A percentile compares a stretch with the other conserved stretches of the same genome.
phyloP scores from a whole-genome alignment of 2,797 vertebrate species.

The Melanotaenia maccullochi region DNA sequence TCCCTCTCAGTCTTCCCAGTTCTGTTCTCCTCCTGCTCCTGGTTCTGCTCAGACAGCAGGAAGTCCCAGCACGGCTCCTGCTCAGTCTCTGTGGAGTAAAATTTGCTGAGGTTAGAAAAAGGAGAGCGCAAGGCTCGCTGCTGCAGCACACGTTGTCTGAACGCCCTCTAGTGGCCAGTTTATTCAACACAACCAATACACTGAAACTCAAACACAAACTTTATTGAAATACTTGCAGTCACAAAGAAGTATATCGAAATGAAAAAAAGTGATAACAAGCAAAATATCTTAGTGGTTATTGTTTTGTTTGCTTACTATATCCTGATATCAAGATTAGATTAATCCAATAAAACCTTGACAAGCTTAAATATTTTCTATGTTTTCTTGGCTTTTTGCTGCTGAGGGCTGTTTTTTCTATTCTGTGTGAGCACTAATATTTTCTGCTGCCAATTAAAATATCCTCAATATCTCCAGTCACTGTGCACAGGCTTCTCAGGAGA shows the following conservation, averaged over 20 bases:
- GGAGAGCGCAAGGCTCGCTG: background rate
- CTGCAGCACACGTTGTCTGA: background rate
- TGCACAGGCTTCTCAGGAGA: background rate
- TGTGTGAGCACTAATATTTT: background rate
- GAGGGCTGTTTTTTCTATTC: background rate
- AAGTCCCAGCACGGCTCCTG: constrained; percentile 92
- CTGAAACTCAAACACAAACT: constrained; percentile 12
- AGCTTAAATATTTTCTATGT: background rate
- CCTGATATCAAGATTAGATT: too few species aligned
- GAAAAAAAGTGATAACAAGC: background rate
- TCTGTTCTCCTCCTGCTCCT: constrained; percentile 85
- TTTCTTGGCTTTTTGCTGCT: background rate
- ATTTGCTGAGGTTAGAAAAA: constrained; percentile 39
- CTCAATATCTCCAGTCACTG: constrained; percentile 1
- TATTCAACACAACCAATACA: background rate
- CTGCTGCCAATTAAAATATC: background rate
- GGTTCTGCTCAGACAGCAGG: constrained; percentile 88
- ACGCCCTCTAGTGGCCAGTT: constrained; percentile 72
- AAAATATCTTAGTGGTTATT: background rate
- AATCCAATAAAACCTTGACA: too few species aligned
- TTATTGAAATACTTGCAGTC: background rate
- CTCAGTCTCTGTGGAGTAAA: constrained; percentile 86
- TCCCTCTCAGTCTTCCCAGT: constrained; percentile 85
- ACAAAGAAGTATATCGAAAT: background rate
- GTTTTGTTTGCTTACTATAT: background rate